Percentiles rank a stretch among this genome's conserved stretches.
Evolutionary conservation across 2,113 vertebrate genomes (phyloP).

Genomic region (Lota lota): DNA sequence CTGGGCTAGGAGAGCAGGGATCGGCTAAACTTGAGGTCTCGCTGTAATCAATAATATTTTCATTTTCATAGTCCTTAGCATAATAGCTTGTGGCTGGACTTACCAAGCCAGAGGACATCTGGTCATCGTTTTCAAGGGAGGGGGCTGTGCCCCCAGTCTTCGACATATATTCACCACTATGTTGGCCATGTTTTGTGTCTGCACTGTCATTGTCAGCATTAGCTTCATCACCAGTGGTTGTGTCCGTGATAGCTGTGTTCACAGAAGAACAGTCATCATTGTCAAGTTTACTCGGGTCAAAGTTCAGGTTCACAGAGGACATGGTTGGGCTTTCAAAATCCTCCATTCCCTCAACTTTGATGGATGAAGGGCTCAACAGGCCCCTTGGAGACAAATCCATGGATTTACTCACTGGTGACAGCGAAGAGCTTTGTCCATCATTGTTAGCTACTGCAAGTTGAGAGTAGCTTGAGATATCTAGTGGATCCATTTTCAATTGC

Average conservation of each 20-base stretch:
- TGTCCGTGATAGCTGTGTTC: slow-evolving; percentile 98
- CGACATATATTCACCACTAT: slow-evolving; percentile 84
- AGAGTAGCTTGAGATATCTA: slow-evolving; percentile 84
- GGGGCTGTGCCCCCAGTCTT: slow-evolving; percentile 85
- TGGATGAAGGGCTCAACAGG: slow-evolving; percentile 93
- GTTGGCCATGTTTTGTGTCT: slow-evolving; percentile 86
- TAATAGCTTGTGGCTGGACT: slow-evolving; percentile 96
- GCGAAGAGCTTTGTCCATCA: slow-evolving; percentile 88
- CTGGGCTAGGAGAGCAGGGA: slow-evolving; percentile 94
- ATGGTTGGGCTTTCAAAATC: slow-evolving; percentile 94
- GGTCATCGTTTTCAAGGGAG: slow-evolving; percentile 92
- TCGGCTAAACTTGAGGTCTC: slow-evolving; percentile 97
- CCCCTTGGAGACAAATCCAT: slow-evolving; percentile 92
- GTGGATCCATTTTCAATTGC: slow-evolving; percentile 89
- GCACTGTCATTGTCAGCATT: slow-evolving; percentile 94
- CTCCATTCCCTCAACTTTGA: slow-evolving; percentile 97
- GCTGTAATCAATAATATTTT: slow-evolving; percentile 94
- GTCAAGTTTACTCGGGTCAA: slow-evolving; percentile 93
- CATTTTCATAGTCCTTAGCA: slow-evolving; percentile 95
- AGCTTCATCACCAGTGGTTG: slow-evolving; percentile 96
- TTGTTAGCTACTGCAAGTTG: slow-evolving; percentile 80
- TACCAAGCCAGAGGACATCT: slow-evolving; percentile 93
- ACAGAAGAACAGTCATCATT: slow-evolving; percentile 99
- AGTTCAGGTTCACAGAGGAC: slow-evolving; percentile 91
- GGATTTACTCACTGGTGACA: slow-evolving; percentile 90